Conservation (phyloP, 2,113 vertebrate genomes). For the Odontophorus gujanensis region DNA sequence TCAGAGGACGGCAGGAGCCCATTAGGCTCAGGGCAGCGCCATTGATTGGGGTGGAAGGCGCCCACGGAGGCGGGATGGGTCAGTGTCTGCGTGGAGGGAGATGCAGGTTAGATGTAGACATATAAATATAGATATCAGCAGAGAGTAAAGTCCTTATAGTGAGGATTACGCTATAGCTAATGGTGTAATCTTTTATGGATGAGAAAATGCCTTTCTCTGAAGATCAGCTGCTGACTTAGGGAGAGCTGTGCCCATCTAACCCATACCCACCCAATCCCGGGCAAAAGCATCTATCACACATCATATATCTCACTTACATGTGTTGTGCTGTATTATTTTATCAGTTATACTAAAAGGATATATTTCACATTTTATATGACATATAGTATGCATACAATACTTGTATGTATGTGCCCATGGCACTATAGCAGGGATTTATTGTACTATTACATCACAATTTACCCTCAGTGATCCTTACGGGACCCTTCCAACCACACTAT, state of each 20-base stretch:
- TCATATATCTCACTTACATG: not conserved
- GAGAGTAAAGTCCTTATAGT: not conserved
- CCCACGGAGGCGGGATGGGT: too few relatives aligned
- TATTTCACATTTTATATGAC: too few relatives aligned
- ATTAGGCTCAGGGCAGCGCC: too few relatives aligned
- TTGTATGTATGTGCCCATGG: too few relatives aligned
- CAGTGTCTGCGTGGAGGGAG: not conserved
- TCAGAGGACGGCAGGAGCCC: not conserved
- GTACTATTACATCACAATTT: too few relatives aligned
- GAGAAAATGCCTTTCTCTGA: not conserved
- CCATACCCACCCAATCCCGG: not conserved
- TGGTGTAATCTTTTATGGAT: not conserved
- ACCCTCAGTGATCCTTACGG: too few relatives aligned
- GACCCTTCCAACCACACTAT: too few relatives aligned
- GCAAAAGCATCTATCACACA: not conserved
- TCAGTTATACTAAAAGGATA: not conserved
- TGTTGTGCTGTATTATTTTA: not conserved
- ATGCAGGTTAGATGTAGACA: not conserved
- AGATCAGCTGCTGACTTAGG: not conserved
- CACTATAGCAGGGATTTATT: too few relatives aligned
- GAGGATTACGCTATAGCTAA: not conserved
- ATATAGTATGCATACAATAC: too few relatives aligned
- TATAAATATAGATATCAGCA: not conserved
- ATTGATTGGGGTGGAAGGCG: not conserved
- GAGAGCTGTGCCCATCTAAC: not conserved